Conservation (phyloP, 2,113 vertebrate species). For the Passer domesticus region DNA sequence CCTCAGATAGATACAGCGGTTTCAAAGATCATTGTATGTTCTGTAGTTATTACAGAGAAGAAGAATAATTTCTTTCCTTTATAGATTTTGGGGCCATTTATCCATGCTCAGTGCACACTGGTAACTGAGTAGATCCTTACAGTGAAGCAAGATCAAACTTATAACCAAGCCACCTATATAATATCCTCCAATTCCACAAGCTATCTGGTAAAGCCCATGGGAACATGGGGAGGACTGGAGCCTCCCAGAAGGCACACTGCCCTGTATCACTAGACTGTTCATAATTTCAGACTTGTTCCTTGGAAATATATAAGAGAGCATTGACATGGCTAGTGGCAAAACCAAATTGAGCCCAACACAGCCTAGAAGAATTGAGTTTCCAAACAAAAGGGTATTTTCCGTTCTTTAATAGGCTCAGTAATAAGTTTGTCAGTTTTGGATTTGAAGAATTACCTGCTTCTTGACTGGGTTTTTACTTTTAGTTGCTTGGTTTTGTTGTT, state of each 20-base stretch:
- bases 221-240: conserved; percentile 5
- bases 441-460: conserved; percentile 53
- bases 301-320: conserved; percentile 8
- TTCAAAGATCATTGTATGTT: background rate
- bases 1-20: background rate
- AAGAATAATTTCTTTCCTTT: background rate
- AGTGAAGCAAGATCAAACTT: background rate
- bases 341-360: background rate
- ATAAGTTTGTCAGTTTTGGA: background rate
- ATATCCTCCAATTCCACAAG: background rate
- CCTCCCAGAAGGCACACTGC: conserved; percentile 33
- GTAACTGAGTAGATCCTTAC: background rate
- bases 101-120: background rate
- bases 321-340: conserved; percentile 29
- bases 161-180: conserved; percentile 10
- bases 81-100: background rate
- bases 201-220: conserved; percentile 10
- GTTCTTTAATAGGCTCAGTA: background rate
- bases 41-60: background rate
- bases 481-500: background rate
- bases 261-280: background rate
- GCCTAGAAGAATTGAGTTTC: background rate
- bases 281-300: conserved; percentile 32
- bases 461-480: background rate
- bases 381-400: background rate